These are phyloP conservation scores for Siderastrea siderea DNA, from an alignment of 92 coral and sea anemone species.

Conservation along the genomic window DNA sequence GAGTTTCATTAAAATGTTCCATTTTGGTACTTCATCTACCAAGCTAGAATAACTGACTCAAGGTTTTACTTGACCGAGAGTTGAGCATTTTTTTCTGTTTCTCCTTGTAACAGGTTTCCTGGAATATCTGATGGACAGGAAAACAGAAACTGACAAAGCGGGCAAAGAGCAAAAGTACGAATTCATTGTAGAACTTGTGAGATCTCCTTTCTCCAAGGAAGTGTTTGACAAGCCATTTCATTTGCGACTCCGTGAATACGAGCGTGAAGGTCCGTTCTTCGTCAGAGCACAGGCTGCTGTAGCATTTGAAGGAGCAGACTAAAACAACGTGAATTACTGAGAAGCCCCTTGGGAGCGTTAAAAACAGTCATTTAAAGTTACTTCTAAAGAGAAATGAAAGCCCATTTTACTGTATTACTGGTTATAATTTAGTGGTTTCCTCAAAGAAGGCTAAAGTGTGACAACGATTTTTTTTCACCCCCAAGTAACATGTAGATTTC, in stretches of 20 bases:
- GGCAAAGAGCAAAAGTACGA: slow-evolving; percentile 94
- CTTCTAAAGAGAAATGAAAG: no score
- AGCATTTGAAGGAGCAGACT: slow-evolving; percentile 92
- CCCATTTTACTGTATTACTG: no score
- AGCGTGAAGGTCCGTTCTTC: slow-evolving; percentile 96
- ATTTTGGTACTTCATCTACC: no score
- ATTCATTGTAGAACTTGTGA: slow-evolving; percentile 82
- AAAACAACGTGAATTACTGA: not conserved
- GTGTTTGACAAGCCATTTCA: slow-evolving; percentile 91
- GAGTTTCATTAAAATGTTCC: no score
- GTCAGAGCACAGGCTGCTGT: slow-evolving; percentile 92
- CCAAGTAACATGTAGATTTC: no score
- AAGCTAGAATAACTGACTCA: no score
- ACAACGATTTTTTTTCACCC: no score
- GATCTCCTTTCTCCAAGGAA: slow-evolving; percentile 72
- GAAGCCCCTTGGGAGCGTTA: no score
- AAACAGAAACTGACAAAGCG: slow-evolving; percentile 89
- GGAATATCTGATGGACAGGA: slow-evolving; percentile 93
- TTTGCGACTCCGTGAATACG: slow-evolving; percentile 91
- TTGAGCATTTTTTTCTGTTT: not conserved
- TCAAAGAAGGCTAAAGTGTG: no score
- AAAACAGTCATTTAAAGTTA: no score
- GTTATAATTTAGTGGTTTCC: no score
- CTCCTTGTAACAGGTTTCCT: slow-evolving; percentile 75
- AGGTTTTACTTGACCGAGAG: no score